Evolutionary conservation across 2,888 invertebrate species (phyloP), one percentile per base, ranked within the genome.

Genomic region (Acrobasis repandana): DNA sequence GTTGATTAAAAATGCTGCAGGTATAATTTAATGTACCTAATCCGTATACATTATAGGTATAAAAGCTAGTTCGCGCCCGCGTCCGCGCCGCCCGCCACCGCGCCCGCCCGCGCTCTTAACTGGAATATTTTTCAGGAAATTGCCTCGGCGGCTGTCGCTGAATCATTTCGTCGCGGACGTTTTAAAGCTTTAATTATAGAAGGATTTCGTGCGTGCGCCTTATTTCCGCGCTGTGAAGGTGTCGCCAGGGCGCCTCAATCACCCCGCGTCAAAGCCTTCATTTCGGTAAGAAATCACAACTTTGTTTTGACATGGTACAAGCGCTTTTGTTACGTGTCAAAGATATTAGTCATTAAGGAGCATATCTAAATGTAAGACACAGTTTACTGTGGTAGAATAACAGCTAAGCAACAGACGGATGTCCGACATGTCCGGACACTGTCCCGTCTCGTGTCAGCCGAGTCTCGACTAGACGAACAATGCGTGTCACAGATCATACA

Each of bases 51-150:
- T 34, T 34, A 34, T 4, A 6, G 34, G 34, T 34, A 34, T 34
- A 6, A 6, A 34, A 34, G 9, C 34, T 34, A 34, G 34, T 34
- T 34, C 34, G 34, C 46, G 34, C 34, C 6, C 56, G 59, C 57
- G 56, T 3, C 47, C 47, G n/a, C 43, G 18, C 16, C 34, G 51
- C 52, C 11, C 33, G 33, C 49, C 60, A 15, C 9, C 56, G 50
- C 43, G 52, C 47, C 8, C 10, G 18, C n/a, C 48, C 54, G 58
- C 60, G 61, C 56, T 63, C 65, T 63, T 65, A 62, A 63, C 60
- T 46, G 63, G 63, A 64, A 66, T 65, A 69, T 74, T 74, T 74
- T 71, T 69, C 73, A 74, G 75, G 75, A 76, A 74, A 65, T 62
- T 62, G 65, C 67, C 64, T 51, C 63, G 56, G n/a, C 59, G 47